Base-by-base conservation (phyloP, 1,140 invertebrate species). In the Pseudomyrmex pallidus region DNA sequence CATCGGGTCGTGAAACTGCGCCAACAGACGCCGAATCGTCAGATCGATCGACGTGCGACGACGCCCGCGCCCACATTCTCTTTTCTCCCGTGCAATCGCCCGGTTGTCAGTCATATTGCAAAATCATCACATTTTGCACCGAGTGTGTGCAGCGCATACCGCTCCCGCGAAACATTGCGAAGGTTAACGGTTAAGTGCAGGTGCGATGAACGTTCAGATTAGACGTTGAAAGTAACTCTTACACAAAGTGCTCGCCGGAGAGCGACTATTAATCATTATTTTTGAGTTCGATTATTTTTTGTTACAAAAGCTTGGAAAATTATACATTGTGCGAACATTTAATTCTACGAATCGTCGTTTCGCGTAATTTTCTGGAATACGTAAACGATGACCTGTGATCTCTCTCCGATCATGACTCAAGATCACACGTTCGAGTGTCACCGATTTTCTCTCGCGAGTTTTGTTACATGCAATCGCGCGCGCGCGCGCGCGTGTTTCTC, bases 1-100 rank as follows among this genome's bases (percentile, higher is more conserved):
- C 74, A 80, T n/a, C n/a, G 62, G 70, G 61, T 15, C 67, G 61
- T 80, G 25, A 74, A 80, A 84, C 84, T 78, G 80, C 63, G 20
- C 22, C 17, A 22, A 22, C 20, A 22, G 20, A 0, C 20, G 66
- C 56, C 83, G 73, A 74, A 70, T 73, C 44, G 44, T 12, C 44
- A 64, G 57, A 56, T 57, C 67, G 62, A 78, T 59, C 1, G 52
- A 78, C 20, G 20, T 70, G 54, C 35, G 22, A 25, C 25, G 2
- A 25, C 25, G 25, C 0, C 17, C 22, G 61, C 12, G n/a, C 9
- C 25, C 17, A 52, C 17, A 3, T 8, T 48, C 1, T 20, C 13
- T 64, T 48, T 25, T 44, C 7, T 4, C 8, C 35, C 15, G 25
- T n/a, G 5, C 44, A 66, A 76, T 76, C 59, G 57, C 2, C 35